phyloP scores from a whole-genome alignment of 2,113 vertebrate genomes.

The Strix aluco region DNA sequence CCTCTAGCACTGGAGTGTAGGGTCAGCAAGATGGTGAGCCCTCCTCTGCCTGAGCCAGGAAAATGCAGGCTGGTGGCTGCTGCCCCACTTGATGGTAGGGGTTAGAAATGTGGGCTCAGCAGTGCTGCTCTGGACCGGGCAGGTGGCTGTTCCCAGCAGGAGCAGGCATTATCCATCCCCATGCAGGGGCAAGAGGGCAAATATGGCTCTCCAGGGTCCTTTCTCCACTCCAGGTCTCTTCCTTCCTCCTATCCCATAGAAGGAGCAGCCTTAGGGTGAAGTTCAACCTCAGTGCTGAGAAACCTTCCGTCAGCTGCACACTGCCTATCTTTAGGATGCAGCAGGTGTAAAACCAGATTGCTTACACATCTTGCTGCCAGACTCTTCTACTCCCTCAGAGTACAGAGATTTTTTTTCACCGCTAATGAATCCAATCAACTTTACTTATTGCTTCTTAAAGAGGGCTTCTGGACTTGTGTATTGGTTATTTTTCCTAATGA shows the following conservation, averaged over 20 bases:
- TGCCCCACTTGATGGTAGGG: not conserved
- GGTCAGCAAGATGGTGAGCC: not conserved
- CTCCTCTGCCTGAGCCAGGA: not conserved
- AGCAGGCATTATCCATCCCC: no score
- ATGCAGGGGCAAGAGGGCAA: not conserved
- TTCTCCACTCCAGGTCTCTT: not conserved
- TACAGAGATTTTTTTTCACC: not conserved
- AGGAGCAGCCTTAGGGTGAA: not conserved
- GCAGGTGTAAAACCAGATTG: not conserved
- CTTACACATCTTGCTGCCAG: not conserved
- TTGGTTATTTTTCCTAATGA: not conserved
- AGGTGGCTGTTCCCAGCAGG: not conserved
- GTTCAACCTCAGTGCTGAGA: not conserved
- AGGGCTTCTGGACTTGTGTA: not conserved
- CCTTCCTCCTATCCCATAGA: not conserved
- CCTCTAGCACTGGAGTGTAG: not conserved
- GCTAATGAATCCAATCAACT: not conserved
- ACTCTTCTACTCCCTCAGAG: not conserved
- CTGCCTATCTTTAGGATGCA: not conserved
- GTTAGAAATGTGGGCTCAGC: not conserved
- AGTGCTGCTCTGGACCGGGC: not conserved
- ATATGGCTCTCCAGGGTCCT: not conserved
- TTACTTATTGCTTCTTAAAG: not conserved
- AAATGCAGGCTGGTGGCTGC: not conserved
- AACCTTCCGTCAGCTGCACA: not conserved